phyloP scores from a whole-genome alignment of 2,888 invertebrate species.

The Dione juno region DNA sequence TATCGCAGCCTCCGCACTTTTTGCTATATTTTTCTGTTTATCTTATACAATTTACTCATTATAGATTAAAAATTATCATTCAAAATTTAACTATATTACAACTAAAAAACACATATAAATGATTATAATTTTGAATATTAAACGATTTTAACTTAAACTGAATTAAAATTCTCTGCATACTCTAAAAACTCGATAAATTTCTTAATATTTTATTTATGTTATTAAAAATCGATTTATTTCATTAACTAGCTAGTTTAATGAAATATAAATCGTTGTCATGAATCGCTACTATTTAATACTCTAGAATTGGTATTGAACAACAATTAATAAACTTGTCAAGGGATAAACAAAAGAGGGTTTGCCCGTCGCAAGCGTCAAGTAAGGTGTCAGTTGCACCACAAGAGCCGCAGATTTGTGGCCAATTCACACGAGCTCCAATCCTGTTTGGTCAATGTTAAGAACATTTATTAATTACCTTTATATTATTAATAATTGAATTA shows the following conservation, averaged over 20 bases:
- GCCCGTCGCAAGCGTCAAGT: conserved; percentile 59
- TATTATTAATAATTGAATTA: conserved; percentile 24
- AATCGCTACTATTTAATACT: not conserved
- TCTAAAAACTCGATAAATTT: no score
- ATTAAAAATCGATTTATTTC: no score
- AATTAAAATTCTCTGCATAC: no score
- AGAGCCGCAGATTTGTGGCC: conserved; percentile 78
- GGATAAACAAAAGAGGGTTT: conserved; percentile 76
- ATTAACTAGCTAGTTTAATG: no score
- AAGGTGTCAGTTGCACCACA: conserved; percentile 65
- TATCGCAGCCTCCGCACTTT: conserved; percentile 54
- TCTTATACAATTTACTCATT: conserved; percentile 41
- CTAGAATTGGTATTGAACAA: conserved; percentile 29
- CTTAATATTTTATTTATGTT: no score
- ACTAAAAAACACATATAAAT: not conserved
- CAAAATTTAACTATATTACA: not conserved
- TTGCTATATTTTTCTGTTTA: conserved; percentile 51
- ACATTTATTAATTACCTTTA: conserved; percentile 40
- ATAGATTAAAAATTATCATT: not conserved
- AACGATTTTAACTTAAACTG: no score
- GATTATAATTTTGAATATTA: not conserved
- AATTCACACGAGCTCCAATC: conserved; percentile 57
- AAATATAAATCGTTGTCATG: not conserved
- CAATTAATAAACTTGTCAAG: conserved; percentile 62
- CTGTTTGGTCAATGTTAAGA: conserved; percentile 54